Conservation (phyloP, 1,140 invertebrate genomes). For the Drosophila simulans region DNA sequence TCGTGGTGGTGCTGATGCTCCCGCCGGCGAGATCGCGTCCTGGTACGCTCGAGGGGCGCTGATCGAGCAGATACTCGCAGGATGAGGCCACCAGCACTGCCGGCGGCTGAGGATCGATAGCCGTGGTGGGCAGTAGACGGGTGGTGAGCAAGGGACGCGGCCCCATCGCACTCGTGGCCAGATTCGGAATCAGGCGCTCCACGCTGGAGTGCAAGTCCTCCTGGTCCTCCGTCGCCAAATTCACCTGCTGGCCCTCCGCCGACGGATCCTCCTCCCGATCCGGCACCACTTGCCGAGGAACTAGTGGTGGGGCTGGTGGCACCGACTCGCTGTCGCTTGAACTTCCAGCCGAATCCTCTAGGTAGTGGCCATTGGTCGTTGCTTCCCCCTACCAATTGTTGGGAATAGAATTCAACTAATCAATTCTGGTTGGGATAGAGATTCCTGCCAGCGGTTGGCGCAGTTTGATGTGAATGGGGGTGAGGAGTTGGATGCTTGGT, state of each 20-base stretch:
- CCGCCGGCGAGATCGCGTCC: conserved; percentile 11
- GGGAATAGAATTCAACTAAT: conserved; percentile 85
- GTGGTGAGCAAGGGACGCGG: conserved; percentile 60
- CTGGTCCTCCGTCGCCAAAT: conserved; percentile 7
- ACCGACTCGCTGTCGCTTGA: conserved; percentile 79
- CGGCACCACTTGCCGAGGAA: conserved; percentile 29
- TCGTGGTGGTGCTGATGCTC: conserved; percentile 11
- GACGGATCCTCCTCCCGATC: conserved; percentile 40
- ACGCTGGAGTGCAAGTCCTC: conserved; percentile 35
- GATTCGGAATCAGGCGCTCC: conserved; percentile 44
- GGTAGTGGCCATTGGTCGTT: conserved; percentile 85
- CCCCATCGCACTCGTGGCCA: conserved; percentile 48
- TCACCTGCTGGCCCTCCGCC: conserved; percentile 9
- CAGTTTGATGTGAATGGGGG: conserved; percentile 18
- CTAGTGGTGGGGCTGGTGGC: conserved; percentile 19
- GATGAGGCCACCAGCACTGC: conserved; percentile 65
- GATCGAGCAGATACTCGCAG: conserved; percentile 84
- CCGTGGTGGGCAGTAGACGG: conserved; percentile 66
- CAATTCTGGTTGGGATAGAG: conserved; percentile 84
- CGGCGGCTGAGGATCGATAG: conserved; percentile 51
- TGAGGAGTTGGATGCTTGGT: conserved; percentile 19
- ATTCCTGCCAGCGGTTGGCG: conserved; percentile 65
- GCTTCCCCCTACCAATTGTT: conserved; percentile 85
- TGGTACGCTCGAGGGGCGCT: conserved; percentile 52
- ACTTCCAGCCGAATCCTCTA: conserved; percentile 85